Percentiles rank a stretch among this genome's conserved stretches.
Evolutionary conservation across 2,113 vertebrate species (phyloP).

Genomic region (Atherinomorus stipes): DNA sequence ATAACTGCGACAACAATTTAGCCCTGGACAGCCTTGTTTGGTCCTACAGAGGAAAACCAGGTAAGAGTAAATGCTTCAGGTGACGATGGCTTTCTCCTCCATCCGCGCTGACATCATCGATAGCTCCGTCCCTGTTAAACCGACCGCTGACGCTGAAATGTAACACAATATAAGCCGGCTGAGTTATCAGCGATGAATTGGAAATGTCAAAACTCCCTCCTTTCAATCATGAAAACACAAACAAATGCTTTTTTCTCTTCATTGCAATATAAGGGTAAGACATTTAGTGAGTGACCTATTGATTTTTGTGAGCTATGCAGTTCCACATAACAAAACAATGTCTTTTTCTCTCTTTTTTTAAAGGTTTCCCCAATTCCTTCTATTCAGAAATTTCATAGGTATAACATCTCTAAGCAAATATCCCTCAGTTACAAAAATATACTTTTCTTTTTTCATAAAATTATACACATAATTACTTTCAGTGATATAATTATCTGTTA

Average conservation of each 20-base stretch:
- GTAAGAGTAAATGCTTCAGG: slow-evolving; percentile 37
- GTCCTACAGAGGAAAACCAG: slow-evolving; percentile 47
- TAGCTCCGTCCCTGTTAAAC: slow-evolving; percentile 29
- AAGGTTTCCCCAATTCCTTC: slow-evolving; percentile 21
- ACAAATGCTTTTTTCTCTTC: slow-evolving; percentile 28
- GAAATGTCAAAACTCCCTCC: slow-evolving; percentile 34
- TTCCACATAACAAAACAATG: slow-evolving; percentile 47
- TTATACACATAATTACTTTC: slow-evolving; percentile 79
- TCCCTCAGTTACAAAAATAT: slow-evolving; percentile 86
- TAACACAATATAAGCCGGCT: not conserved
- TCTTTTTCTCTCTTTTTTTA: slow-evolving; percentile 16
- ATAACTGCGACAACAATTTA: slow-evolving; percentile 16
- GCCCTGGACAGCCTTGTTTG: slow-evolving; percentile 62
- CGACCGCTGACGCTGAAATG: slow-evolving; percentile 8
- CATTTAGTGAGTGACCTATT: slow-evolving; percentile 68
- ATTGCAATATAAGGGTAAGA: slow-evolving; percentile 65
- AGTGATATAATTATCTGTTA: slow-evolving; percentile 81
- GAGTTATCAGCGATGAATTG: slow-evolving; percentile 12
- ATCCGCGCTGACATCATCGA: slow-evolving; percentile 36
- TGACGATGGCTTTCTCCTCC: slow-evolving; percentile 38
- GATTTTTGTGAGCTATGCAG: slow-evolving; percentile 61
- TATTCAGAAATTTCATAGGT: slow-evolving; percentile 56
- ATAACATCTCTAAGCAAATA: slow-evolving; percentile 77
- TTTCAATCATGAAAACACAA: slow-evolving; percentile 48
- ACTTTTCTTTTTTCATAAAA: slow-evolving; percentile 83